Percentiles rank a stretch among this genome's conserved stretches.
Evolutionary conservation across 1,140 invertebrate genomes (phyloP).

Genomic region (Lithobius niger): DNA sequence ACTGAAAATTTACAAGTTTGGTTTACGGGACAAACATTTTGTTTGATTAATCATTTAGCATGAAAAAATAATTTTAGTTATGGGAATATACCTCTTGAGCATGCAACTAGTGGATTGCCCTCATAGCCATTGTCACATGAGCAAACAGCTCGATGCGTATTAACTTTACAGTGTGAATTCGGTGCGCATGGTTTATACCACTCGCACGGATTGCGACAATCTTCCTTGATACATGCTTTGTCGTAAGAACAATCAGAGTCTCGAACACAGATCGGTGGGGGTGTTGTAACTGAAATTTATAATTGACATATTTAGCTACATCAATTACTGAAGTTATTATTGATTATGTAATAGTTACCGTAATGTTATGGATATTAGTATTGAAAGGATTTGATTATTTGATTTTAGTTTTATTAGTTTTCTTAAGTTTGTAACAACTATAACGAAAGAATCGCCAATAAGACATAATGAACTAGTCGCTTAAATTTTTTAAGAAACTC

Average conservation of each 20-base stretch:
- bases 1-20: not conserved
- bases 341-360: too few relatives aligned
- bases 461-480: too few relatives aligned
- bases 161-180: conserved; percentile 33
- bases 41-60: too few relatives aligned
- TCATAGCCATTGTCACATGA: conserved; percentile 61
- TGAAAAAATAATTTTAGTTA: not conserved
- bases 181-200: conserved; percentile 57
- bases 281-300: conserved; percentile 17
- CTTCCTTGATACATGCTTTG: conserved; percentile 19
- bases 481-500: not conserved
- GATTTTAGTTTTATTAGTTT: too few relatives aligned
- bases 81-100: conserved; percentile 48
- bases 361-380: too few relatives aligned
- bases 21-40: too few relatives aligned
- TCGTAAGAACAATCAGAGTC: conserved; percentile 20
- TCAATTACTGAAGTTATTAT: too few relatives aligned
- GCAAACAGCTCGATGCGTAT: conserved; percentile 20
- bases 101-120: conserved; percentile 64
- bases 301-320: too few relatives aligned
- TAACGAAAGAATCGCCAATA: too few relatives aligned
- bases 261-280: conserved; percentile 44
- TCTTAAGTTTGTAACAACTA: too few relatives aligned
- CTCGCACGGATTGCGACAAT: conserved; percentile 19
- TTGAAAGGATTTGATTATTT: too few relatives aligned